These are phyloP conservation scores for Gobius niger DNA, from an alignment of 2,113 vertebrate species.

Conservation along the genomic window DNA sequence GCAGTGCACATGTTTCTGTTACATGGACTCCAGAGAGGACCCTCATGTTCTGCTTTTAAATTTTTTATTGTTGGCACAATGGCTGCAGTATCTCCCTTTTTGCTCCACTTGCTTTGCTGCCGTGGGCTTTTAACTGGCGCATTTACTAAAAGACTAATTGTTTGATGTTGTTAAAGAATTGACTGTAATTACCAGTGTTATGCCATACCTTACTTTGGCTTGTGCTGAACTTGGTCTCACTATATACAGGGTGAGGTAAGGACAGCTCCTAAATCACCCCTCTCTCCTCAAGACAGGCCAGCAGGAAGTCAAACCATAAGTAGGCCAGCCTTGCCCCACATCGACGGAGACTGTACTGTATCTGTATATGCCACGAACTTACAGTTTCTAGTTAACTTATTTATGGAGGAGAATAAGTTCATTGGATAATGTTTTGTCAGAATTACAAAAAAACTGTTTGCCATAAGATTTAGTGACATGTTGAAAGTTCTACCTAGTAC, in stretches of 20 bases:
- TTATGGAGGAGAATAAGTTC: constrained; percentile 43
- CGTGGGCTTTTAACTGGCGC: not conserved
- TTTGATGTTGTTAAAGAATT: not conserved
- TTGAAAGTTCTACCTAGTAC: too few relatives aligned
- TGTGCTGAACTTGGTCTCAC: constrained; percentile 21
- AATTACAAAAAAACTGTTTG: too few relatives aligned
- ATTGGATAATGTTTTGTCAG: constrained; percentile 1
- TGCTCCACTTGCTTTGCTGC: not conserved
- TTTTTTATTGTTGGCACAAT: constrained; percentile 19
- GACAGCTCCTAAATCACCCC: constrained; percentile 28
- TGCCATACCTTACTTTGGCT: not conserved
- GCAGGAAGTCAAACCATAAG: constrained; percentile 42
- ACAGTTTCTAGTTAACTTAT: constrained; percentile 44
- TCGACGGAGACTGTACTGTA: constrained; percentile 19
- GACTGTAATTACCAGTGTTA: too few relatives aligned
- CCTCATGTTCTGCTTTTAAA: constrained; percentile 23
- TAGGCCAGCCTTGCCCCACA: constrained; percentile 50
- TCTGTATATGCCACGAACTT: constrained; percentile 40
- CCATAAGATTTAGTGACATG: too few relatives aligned
- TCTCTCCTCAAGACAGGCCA: constrained; percentile 29
- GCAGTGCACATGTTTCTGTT: constrained; percentile 14
- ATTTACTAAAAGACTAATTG: not conserved
- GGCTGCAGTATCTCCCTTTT: constrained; percentile 16
- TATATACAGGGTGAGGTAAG: constrained; percentile 20
- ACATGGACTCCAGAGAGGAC: constrained; percentile 5